These are phyloP conservation scores for Semicossyphus pulcher DNA, from an alignment of 2,113 vertebrate genomes.

Conservation along the genomic window DNA sequence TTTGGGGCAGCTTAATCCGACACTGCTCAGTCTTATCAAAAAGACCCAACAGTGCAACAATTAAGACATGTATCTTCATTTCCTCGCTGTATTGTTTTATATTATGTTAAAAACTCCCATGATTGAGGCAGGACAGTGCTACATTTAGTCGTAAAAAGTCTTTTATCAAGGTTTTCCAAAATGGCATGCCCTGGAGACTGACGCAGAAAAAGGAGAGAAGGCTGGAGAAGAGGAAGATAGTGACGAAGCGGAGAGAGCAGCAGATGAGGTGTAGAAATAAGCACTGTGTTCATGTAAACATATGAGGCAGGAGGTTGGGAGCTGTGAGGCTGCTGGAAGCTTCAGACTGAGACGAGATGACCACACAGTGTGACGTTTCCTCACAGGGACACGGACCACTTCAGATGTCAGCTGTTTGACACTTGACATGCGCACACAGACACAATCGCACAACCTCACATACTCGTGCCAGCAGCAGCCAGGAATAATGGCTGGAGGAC, in stretches of 20 bases:
- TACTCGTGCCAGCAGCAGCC: slow-evolving; percentile 16
- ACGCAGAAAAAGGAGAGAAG: neutral
- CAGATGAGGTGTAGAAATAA: slow-evolving; percentile 46
- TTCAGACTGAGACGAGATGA: slow-evolving; percentile 26
- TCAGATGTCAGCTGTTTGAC: slow-evolving; percentile 54
- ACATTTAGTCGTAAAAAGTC: too few species aligned
- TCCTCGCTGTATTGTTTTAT: too few species aligned
- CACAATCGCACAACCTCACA: slow-evolving; percentile 18
- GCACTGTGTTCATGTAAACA: slow-evolving; percentile 63
- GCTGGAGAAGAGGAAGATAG: neutral
- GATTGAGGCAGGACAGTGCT: too few species aligned
- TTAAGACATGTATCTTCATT: too few species aligned
- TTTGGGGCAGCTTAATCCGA: too few species aligned
- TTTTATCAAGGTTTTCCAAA: too few species aligned
- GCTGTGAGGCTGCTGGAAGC: slow-evolving; percentile 20
- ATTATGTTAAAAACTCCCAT: too few species aligned
- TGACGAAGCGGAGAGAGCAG: slow-evolving; percentile 19
- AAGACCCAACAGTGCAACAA: too few species aligned
- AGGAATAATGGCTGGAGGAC: slow-evolving; percentile 36
- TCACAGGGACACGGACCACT: slow-evolving; percentile 30
- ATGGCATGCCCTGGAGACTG: too few species aligned
- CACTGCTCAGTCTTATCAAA: too few species aligned
- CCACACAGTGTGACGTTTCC: slow-evolving; percentile 39
- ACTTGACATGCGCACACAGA: slow-evolving; percentile 29
- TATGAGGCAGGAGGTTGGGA: neutral